Evolutionary conservation across 2,113 vertebrate species (phyloP).

Genomic region (Indri indri): DNA sequence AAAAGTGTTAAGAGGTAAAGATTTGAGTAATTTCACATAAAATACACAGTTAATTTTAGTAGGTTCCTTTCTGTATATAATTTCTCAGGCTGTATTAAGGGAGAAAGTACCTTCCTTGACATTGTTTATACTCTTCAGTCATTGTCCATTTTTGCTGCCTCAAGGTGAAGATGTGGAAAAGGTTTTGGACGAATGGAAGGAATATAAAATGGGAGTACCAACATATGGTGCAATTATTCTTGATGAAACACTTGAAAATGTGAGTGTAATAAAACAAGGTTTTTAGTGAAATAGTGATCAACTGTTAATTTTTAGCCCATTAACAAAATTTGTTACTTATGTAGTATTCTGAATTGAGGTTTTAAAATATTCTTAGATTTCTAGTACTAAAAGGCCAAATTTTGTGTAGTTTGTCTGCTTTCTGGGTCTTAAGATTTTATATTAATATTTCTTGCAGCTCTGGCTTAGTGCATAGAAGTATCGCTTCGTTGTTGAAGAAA

Average conservation of each 20-base stretch:
- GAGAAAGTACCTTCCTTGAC: constrained; percentile 86
- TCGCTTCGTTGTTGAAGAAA: neutral
- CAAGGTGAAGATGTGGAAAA: constrained; percentile 98
- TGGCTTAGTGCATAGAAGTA: neutral
- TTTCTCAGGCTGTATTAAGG: neutral
- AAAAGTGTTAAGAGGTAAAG: neutral
- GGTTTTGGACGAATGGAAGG: constrained; percentile 98
- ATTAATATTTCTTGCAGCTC: neutral
- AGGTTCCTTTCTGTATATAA: neutral
- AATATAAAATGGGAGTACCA: constrained; percentile 99
- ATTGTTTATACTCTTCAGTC: constrained; percentile 91
- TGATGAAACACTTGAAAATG: constrained; percentile 95
- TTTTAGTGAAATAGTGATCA: neutral
- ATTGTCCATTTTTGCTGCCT: constrained; percentile 97
- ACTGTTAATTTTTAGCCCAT: neutral
- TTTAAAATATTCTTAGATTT: constrained; percentile 18
- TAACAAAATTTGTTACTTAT: neutral
- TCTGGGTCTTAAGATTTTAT: constrained; percentile 23
- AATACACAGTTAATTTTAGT: neutral
- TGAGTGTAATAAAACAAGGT: constrained; percentile 81
- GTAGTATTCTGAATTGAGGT: neutral
- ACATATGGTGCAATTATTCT: constrained; percentile 99
- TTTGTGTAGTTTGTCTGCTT: constrained; percentile 7
- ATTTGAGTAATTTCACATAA: constrained; percentile 23
- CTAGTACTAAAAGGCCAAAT: neutral